Base-by-base conservation (phyloP, 1,140 invertebrate genomes). In the Triops longicaudatus region DNA sequence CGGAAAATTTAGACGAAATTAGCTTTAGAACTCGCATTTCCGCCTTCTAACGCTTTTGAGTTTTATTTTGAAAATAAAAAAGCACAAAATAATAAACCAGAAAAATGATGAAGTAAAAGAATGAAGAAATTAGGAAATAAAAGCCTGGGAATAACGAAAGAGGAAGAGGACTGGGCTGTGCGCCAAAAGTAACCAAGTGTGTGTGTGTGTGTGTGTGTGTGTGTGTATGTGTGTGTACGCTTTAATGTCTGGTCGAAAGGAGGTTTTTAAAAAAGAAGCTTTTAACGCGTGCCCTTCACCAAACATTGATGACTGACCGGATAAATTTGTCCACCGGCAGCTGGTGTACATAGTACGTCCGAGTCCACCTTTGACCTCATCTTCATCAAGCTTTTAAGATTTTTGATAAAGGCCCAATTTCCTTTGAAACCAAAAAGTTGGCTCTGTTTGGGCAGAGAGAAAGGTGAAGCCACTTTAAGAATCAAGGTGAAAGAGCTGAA, bases 341-440 rank as follows among this genome's bases (percentile, higher is more conserved):
- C 50, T 5, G 22, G 6, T 17, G 50, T 11, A 12, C 22, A 14
- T 63, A 17, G 50, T 14, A 63, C n/a, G n/a, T n/a, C n/a, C n/a
- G 22, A 63, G 50, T 63, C 50, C 14, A 63, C 50, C 50, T 63
- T 63, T 63, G 50, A 63, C 50, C 50, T 63, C 50, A 63, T 63
- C 50, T 37, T 63, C 50, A 63, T 63, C 50, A 63, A 63, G 50
- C 50, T 63, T 63, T 63, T 63, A 63, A 63, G 50, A 63, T 63
- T 5, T 63, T 63, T 63, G 50, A 63, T 63, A 63, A 22, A 9
- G 14, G 22, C 50, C 50, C 22, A 1, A 9, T 37, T 37, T 37
- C 7, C 31, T 7, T 7, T 37, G 31, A 7, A n/a, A 7, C 31
- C 31, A 37, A 37, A 7, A 10, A 63, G 50, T n/a, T 63, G 17